A percentile compares a stretch with the other conserved stretches of the same genome.
Evolutionary conservation across 1,140 invertebrate species (phyloP).

Genomic region (Trigoniulus corallinus): DNA sequence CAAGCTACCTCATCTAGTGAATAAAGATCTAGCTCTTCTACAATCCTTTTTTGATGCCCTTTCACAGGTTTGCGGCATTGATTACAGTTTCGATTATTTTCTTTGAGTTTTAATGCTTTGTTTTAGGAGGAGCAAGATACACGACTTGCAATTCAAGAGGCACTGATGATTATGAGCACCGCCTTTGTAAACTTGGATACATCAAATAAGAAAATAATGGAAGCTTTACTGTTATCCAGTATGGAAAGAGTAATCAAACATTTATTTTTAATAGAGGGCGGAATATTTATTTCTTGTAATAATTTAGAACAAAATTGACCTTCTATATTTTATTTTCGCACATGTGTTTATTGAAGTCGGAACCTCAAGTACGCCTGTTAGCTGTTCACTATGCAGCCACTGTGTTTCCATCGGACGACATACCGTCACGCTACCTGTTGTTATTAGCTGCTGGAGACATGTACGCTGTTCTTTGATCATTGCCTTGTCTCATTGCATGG

Average conservation of each 20-base stretch:
- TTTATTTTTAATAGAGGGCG: no score
- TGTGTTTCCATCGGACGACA: conserved; percentile 61
- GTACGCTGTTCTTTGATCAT: conserved; percentile 35
- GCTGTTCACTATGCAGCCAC: conserved; percentile 62
- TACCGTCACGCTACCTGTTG: conserved; percentile 62
- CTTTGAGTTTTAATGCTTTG: conserved; percentile 2
- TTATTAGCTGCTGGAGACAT: conserved; percentile 66
- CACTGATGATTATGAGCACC: conserved; percentile 46
- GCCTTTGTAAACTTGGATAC: conserved; percentile 38
- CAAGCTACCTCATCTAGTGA: conserved; percentile 46
- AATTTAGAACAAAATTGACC: not conserved
- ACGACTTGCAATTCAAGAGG: conserved; percentile 46
- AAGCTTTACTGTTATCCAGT: conserved; percentile 35
- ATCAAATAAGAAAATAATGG: conserved; percentile 29
- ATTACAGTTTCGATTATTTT: conserved; percentile 13
- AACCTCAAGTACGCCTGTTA: conserved; percentile 55
- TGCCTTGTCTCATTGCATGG: not conserved
- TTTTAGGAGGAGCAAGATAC: conserved; percentile 37
- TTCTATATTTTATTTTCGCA: not conserved
- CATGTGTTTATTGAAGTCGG: conserved; percentile 28
- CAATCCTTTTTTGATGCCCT: conserved; percentile 47
- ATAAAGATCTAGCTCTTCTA: conserved; percentile 44
- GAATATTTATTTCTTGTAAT: no score
- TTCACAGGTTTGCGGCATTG: conserved; percentile 29
- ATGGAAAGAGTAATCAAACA: conserved; percentile 29